Evolutionary conservation across 2,888 invertebrate species (phyloP), one percentile per base, ranked within the genome.

Genomic region (Nematopogon swammerdamellus): DNA sequence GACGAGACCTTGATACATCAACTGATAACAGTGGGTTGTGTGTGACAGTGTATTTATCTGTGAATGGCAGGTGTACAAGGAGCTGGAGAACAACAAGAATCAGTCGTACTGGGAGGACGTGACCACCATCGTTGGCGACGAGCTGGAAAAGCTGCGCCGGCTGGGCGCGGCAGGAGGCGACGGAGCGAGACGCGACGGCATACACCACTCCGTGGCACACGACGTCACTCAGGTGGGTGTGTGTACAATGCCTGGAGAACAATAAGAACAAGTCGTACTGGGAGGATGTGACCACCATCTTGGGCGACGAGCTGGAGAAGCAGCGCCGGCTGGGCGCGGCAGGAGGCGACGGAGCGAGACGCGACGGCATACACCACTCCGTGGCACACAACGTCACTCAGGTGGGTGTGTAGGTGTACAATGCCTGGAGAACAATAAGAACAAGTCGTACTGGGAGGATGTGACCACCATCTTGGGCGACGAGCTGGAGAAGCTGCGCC

Each of bases 381-480:
- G 97, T 98, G 0, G 91, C 90, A 2, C 85, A 87, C 45, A 97
- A 98, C 71, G 95, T 98, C 18, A 87, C 90, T 0, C 82, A 81
- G 58, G 71, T 69, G 25, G 10, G 11, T 44, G 18, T n/a, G 8
- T n/a, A n/a, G n/a, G n/a, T n/a, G n/a, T n/a, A n/a, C n/a, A n/a
- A n/a, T n/a, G n/a, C n/a, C n/a, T n/a, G n/a, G n/a, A 30, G 82
- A 2, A 10, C 25, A 10, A 25, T n/a, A n/a, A 87, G 48, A 87
- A n/a, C n/a, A n/a, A n/a, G n/a, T n/a, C 91, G 63, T 98, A 96
- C 74, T 98, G 98, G 98, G 87, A 89, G 61, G 98, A 98, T 67
- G 94, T 98, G 62, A 92, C 93, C 49, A 92, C 94, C 36, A 96
- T 98, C 56, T 95, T 95, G 3, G 86, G 92, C 68, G 96, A 97